Evolutionary conservation across 1,140 invertebrate genomes (phyloP), one percentile per base, ranked within the genome.

Genomic region (Notospermus geniculatus): DNA sequence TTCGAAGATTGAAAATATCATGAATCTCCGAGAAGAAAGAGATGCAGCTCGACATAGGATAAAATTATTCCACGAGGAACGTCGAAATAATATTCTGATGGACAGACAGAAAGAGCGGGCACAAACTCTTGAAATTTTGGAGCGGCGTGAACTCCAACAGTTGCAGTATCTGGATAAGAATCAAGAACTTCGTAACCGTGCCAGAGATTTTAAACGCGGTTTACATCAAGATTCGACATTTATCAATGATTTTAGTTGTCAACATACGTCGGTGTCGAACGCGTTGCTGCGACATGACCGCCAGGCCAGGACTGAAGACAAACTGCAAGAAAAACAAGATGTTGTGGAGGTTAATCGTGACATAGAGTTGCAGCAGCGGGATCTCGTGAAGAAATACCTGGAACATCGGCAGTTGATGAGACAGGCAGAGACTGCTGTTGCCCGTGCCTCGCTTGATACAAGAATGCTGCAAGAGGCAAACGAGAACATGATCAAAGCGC

Each of bases 261-360:
- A 80, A 65, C 78, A 80, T 54, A 79, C 77, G 9, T 79, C 76
- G 19, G 76, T 80, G 9, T 78, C 76, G 2, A 79, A 78, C 53
- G 79, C 79, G 39, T 58, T 80, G 22, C 67, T 77, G 63, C 61
- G 72, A 29, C 77, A 79, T 57, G 77, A 80, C 59, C 59, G 73
- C 22, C 75, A 76, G 45, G 66, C 74, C 0, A 67, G 67, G 30
- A 30, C 25, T 27, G 77, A 79, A 17, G 74, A 76, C 54, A 58
- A 32, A 17, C 9, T 71, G 0, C 61, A 65, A 11, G 28, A 54
- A 22, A 74, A 70, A 36, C 39, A 58, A 1, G 67, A 70, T 23
- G 32, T 62, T 5, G 70, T 74, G 13, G 57, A 66, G 25, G 56
- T 57, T 11, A 28, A 62, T 5, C 69, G 68, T 54, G 28, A 64